Percentiles rank a stretch among this genome's conserved stretches.
phyloP scores from a whole-genome alignment of 2,888 invertebrate genomes.

The Conus canariensis region DNA sequence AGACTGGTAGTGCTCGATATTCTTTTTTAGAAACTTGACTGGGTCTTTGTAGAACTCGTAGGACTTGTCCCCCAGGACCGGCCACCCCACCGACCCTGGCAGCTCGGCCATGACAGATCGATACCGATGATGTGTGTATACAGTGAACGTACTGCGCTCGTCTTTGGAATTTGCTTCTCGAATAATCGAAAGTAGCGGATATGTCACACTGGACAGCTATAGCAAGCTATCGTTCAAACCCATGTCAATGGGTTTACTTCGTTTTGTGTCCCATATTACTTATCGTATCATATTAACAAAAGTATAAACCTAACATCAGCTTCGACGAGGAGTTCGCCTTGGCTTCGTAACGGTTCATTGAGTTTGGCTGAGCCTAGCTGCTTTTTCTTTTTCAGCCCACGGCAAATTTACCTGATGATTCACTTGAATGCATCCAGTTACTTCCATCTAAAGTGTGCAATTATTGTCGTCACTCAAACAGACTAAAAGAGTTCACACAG shows the following conservation, averaged over 20 bases:
- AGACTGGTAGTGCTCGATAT: constrained; percentile 59
- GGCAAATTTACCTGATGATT: no score
- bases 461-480: neutral
- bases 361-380: no score
- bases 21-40: constrained; percentile 63
- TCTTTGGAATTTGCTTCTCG: neutral
- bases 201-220: neutral
- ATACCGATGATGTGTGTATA: neutral
- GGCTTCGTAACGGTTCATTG: no score
- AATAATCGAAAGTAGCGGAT: neutral
- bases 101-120: constrained; percentile 55
- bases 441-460: neutral
- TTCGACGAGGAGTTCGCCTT: no score
- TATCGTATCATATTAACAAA: no score
- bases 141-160: neutral
- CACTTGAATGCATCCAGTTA: no score
- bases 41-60: constrained; percentile 72
- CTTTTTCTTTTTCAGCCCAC: no score
- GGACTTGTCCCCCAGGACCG: constrained; percentile 71
- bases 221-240: no score
- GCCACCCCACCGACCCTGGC: constrained; percentile 70
- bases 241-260: no score
- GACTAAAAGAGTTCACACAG: neutral
- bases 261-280: no score
- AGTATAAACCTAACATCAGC: no score